These are phyloP conservation scores for Drosophila infuscata DNA, from an alignment of 2,888 invertebrate genomes.

Conservation along the genomic window DNA sequence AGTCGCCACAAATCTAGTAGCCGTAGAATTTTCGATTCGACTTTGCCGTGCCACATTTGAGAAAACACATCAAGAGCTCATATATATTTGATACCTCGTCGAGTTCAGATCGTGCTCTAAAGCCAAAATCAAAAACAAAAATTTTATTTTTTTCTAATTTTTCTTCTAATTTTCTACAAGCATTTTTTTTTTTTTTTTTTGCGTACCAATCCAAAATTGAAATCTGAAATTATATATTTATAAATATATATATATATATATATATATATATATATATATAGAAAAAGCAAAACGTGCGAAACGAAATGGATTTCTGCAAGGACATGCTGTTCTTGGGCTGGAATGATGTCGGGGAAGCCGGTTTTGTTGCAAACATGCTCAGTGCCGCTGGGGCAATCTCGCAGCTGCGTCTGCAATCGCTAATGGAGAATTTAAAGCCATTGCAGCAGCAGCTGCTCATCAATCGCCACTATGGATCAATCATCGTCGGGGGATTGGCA, in stretches of 20 bases:
- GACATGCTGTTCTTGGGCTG: not conserved
- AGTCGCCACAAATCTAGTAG: not conserved
- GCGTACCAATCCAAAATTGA: not conserved
- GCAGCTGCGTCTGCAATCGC: constrained; percentile 14
- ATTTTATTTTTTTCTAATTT: constrained; percentile 22
- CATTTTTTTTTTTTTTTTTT: not conserved
- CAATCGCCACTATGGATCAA: constrained; percentile 16
- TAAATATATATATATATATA: no score
- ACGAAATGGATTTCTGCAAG: constrained; percentile 8
- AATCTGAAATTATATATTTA: no score
- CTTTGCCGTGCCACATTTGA: not conserved
- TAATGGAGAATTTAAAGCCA: constrained; percentile 16
- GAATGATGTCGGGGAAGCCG: not conserved
- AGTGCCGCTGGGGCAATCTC: constrained; percentile 12
- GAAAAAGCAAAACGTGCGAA: not conserved
- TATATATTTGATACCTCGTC: constrained; percentile 87
- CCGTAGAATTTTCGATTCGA: not conserved
- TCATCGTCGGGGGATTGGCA: constrained; percentile 29
- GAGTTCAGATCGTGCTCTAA: constrained; percentile 11
- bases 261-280: no score
- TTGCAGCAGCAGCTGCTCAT: constrained; percentile 17
- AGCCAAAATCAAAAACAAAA: not conserved
- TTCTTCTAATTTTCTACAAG: not conserved
- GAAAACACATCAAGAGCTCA: not conserved
- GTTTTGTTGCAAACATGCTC: not conserved